These are phyloP conservation scores for Argyra leucocephala DNA, from an alignment of 2,888 invertebrate genomes.

Conservation along the genomic window DNA sequence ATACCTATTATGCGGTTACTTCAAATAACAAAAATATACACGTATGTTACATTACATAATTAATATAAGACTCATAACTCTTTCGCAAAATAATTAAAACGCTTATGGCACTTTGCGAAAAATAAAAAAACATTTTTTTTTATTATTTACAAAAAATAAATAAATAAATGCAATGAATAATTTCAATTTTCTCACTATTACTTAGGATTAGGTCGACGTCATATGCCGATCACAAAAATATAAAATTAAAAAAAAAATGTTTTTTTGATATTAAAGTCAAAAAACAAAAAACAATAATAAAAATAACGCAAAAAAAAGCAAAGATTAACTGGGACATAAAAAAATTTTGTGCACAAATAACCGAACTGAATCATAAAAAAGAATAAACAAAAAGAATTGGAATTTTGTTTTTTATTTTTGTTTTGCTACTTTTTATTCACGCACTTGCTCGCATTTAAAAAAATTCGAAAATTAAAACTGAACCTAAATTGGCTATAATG, in stretches of 20 bases:
- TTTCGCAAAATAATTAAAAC: not conserved
- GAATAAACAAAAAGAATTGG: not conserved
- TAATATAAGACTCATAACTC: too few species aligned
- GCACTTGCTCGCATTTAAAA: not conserved
- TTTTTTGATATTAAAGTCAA: not conserved
- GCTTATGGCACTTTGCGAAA: conserved; percentile 1
- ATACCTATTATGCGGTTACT: too few species aligned
- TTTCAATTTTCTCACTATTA: not conserved
- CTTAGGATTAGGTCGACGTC: not conserved
- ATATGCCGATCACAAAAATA: not conserved
- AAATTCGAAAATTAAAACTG: too few species aligned
- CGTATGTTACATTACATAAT: too few species aligned
- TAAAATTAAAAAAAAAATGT: not conserved
- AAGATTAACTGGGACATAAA: not conserved
- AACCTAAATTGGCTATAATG: too few species aligned
- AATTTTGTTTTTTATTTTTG: not conserved
- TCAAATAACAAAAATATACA: too few species aligned
- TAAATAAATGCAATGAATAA: not conserved
- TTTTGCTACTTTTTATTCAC: not conserved
- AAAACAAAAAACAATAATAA: not conserved
- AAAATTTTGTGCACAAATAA: not conserved
- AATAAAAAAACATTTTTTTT: not conserved
- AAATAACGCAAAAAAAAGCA: not conserved
- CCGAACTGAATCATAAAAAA: not conserved
- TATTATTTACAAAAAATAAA: not conserved